phyloP scores from a whole-genome alignment of 1,140 invertebrate genomes.

The Uloborus diversus region DNA sequence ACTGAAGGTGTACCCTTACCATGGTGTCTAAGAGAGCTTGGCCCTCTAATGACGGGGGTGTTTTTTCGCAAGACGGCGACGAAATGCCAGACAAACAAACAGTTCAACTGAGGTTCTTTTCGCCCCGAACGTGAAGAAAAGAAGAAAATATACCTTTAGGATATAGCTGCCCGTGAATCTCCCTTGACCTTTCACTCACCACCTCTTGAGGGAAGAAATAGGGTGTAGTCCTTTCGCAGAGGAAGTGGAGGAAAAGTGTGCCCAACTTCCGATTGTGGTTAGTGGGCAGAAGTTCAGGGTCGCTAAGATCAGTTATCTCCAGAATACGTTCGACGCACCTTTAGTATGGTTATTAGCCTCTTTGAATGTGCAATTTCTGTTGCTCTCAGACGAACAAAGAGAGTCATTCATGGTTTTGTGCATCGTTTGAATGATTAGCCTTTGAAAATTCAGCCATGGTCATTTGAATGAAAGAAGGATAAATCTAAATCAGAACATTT shows the following conservation, averaged over 20 bases:
- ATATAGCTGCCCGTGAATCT: neutral
- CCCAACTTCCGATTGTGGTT: constrained; percentile 42
- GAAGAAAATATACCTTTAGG: neutral
- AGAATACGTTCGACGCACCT: neutral
- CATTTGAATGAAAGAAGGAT: too few species aligned
- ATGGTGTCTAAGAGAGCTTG: constrained; percentile 12
- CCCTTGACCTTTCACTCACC: constrained; percentile 7
- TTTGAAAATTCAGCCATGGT: too few species aligned
- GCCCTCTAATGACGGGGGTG: constrained; percentile 40
- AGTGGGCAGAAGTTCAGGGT: neutral
- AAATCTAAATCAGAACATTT: too few species aligned
- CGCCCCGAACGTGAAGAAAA: neutral
- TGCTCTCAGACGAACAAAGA: too few species aligned
- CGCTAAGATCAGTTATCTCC: neutral
- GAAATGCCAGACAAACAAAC: constrained; percentile 26
- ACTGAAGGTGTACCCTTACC: neutral
- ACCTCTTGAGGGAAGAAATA: neutral
- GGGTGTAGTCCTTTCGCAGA: neutral
- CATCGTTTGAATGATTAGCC: neutral
- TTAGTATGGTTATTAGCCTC: neutral
- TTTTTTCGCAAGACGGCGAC: neutral
- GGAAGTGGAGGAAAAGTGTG: neutral
- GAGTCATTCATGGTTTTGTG: neutral
- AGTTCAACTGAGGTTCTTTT: neutral
- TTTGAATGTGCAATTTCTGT: neutral